A percentile compares a stretch with the other conserved stretches of the same genome.
These are phyloP conservation scores for Metallyticus violacea DNA, from an alignment of 2,888 invertebrate genomes.

Conservation along the genomic window DNA sequence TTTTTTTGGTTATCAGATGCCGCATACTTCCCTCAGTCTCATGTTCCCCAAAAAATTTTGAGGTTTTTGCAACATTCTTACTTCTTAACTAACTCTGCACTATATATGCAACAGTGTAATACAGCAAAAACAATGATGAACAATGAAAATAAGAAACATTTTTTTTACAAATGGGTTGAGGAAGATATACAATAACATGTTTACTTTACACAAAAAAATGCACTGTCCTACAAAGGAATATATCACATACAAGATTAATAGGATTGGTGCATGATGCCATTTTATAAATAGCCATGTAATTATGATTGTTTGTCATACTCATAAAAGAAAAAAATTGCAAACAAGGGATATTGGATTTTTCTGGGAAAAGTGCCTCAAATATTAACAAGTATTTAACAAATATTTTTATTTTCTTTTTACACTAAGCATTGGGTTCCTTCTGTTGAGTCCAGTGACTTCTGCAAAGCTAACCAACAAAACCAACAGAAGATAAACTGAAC, in stretches of 20 bases:
- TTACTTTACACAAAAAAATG: constrained; percentile 35
- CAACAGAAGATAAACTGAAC: constrained; percentile 24
- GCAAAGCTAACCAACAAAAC: constrained; percentile 12
- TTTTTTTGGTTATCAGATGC: constrained; percentile 34
- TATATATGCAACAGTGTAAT: constrained; percentile 30
- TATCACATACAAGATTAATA: constrained; percentile 51
- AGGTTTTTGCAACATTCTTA: constrained; percentile 29
- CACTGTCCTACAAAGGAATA: constrained; percentile 50
- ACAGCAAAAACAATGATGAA: constrained; percentile 35
- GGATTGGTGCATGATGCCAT: constrained; percentile 46
- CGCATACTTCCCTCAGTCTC: constrained; percentile 50
- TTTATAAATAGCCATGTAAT: constrained; percentile 23
- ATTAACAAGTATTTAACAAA: constrained; percentile 21
- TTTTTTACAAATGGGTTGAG: constrained; percentile 45
- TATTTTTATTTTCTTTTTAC: neutral
- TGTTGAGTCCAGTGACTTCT: neutral
- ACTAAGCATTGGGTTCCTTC: neutral
- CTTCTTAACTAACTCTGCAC: constrained; percentile 22
- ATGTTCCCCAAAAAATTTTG: constrained; percentile 37
- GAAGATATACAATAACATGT: constrained; percentile 33
- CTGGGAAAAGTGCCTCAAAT: constrained; percentile 30
- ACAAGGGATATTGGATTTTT: constrained; percentile 31
- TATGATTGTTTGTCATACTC: constrained; percentile 10
- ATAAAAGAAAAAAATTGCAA: constrained; percentile 22
- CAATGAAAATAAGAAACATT: constrained; percentile 36